Percentiles rank a stretch among this genome's conserved stretches.
phyloP scores from a whole-genome alignment of 2,888 invertebrate species.

The Acanthosepion esculentum region DNA sequence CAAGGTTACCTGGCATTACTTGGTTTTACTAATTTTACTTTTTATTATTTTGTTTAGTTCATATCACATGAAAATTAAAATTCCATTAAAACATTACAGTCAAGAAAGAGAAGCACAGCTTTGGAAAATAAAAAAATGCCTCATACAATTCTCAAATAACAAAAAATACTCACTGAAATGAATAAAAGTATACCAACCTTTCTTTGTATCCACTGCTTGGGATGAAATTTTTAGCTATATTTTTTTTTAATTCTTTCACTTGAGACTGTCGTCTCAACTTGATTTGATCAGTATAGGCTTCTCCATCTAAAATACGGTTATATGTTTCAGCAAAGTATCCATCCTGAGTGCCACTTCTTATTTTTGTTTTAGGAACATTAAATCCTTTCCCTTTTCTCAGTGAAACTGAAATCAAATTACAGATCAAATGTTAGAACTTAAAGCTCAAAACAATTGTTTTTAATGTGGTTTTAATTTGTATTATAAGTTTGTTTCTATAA shows the following conservation, averaged over 20 bases:
- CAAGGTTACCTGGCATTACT: no score
- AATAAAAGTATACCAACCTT: slow-evolving; percentile 64
- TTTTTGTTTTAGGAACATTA: slow-evolving; percentile 72
- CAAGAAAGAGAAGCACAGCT: no score
- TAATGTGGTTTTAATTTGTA: neutral
- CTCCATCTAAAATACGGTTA: slow-evolving; percentile 72
- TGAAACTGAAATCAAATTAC: slow-evolving; percentile 70
- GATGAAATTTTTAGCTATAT: slow-evolving; percentile 74
- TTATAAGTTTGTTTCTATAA: neutral
- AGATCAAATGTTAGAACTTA: neutral
- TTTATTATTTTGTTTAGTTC: no score
- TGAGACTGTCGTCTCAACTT: slow-evolving; percentile 69
- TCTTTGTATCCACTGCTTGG: slow-evolving; percentile 73
- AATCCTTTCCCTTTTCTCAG: slow-evolving; percentile 74
- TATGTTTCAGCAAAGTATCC: slow-evolving; percentile 74
- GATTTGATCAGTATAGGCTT: slow-evolving; percentile 74
- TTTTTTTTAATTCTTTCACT: slow-evolving; percentile 70
- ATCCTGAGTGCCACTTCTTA: slow-evolving; percentile 68
- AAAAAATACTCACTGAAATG: neutral
- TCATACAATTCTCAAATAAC: no score
- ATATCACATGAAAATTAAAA: no score
- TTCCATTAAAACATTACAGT: no score
- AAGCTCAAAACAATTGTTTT: neutral
- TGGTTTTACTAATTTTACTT: no score
- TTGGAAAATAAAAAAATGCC: no score